A percentile compares a stretch with the other conserved stretches of the same genome.
Conservation (phyloP, 2,888 invertebrate species). For the Lapara coniferarum region DNA sequence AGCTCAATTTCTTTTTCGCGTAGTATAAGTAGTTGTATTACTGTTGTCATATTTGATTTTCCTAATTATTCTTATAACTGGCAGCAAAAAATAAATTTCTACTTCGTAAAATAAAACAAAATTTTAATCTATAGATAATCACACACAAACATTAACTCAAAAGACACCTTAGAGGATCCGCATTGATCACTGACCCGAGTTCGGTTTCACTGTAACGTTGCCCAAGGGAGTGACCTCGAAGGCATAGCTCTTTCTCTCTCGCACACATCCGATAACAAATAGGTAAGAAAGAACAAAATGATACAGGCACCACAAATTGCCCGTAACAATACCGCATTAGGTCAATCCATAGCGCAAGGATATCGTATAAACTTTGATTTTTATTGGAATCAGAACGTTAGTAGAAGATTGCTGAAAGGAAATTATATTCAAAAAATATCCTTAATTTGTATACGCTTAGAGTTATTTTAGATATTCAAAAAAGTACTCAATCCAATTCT, state of each 20-base stretch:
- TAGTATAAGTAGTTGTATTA: too few relatives aligned
- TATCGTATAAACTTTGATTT: slow-evolving; percentile 55
- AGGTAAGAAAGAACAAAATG: slow-evolving; percentile 59
- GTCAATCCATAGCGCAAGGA: slow-evolving; percentile 60
- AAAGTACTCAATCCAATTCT: too few relatives aligned
- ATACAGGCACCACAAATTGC: slow-evolving; percentile 64
- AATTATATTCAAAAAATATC: not conserved
- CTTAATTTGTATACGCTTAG: too few relatives aligned
- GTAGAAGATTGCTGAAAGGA: not conserved
- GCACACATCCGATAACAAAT: slow-evolving; percentile 55
- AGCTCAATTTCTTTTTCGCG: too few relatives aligned
- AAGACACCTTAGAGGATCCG: slow-evolving; percentile 70
- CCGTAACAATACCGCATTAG: slow-evolving; percentile 70
- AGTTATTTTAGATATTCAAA: too few relatives aligned
- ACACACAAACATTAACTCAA: slow-evolving; percentile 67
- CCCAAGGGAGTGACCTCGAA: slow-evolving; percentile 66
- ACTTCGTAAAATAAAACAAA: slow-evolving; percentile 40
- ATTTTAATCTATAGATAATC: slow-evolving; percentile 56
- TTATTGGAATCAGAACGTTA: slow-evolving; percentile 41
- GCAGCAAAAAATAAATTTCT: not conserved
- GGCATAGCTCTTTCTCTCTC: slow-evolving; percentile 58
- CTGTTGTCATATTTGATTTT: too few relatives aligned
- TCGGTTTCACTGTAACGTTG: slow-evolving; percentile 72
- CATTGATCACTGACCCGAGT: slow-evolving; percentile 75
- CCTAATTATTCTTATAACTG: too few relatives aligned